Conservation (phyloP, 2,888 invertebrate species). For the Capitulum mitella region DNA sequence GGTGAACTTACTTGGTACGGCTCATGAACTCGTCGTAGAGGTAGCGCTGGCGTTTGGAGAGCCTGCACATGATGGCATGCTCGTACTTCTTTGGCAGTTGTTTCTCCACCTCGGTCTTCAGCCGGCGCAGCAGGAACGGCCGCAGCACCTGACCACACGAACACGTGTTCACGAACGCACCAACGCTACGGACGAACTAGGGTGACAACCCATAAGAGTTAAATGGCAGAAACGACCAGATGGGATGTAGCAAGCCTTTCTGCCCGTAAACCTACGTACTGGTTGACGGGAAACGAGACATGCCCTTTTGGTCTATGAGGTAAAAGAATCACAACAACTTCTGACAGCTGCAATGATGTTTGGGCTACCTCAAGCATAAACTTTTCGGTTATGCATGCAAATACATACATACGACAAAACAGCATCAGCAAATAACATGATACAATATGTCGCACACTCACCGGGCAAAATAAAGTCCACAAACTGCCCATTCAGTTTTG, state of each 20-base stretch:
- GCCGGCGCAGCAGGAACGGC: slow-evolving; percentile 82
- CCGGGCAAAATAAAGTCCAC: too few species aligned
- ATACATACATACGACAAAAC: too few species aligned
- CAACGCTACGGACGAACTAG: too few species aligned
- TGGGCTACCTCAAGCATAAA: too few species aligned
- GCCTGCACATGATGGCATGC: slow-evolving; percentile 83
- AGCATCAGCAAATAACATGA: too few species aligned
- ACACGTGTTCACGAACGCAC: slow-evolving; percentile 24
- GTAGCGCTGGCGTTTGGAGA: slow-evolving; percentile 92
- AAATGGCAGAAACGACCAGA: neutral
- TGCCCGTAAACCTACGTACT: neutral
- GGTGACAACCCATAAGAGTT: too few species aligned
- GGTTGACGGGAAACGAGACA: slow-evolving; percentile 8
- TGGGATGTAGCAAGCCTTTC: neutral
- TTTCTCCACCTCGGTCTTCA: slow-evolving; percentile 92
- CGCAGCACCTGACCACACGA: slow-evolving; percentile 61
- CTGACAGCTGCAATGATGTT: slow-evolving; percentile 27
- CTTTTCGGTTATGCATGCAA: too few species aligned
- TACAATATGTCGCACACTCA: too few species aligned
- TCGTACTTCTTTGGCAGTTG: slow-evolving; percentile 96
- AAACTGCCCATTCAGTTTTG: too few species aligned
- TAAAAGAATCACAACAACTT: slow-evolving; percentile 39
- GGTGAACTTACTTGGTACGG: slow-evolving; percentile 79
- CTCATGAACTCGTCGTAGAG: slow-evolving; percentile 99
- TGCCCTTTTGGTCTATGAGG: neutral